Conservation (phyloP, 2,888 invertebrate genomes). For the Hydrotaea diabolus region DNA sequence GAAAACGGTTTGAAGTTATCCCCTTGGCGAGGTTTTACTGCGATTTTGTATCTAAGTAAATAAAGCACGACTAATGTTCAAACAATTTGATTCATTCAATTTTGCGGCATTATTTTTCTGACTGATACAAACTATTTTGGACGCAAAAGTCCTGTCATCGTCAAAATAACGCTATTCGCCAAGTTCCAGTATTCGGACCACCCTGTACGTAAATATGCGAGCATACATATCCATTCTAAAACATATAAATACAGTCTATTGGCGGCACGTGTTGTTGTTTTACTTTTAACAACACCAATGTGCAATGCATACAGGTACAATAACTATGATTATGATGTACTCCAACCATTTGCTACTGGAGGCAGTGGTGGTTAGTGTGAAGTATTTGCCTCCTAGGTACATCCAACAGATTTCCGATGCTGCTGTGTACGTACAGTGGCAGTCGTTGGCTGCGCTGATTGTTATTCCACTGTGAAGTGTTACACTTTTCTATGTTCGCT, state of each 20-base stretch:
- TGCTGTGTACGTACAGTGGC: background rate
- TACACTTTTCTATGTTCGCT: conserved; percentile 49
- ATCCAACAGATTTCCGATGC: background rate
- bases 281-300: background rate
- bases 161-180: too few relatives aligned
- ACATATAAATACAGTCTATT: background rate
- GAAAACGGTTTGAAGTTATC: too few relatives aligned
- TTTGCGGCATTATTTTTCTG: too few relatives aligned
- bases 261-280: conserved; percentile 49
- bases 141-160: too few relatives aligned
- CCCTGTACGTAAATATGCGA: too few relatives aligned
- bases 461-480: conserved; percentile 52
- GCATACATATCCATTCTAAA: background rate
- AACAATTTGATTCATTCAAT: too few relatives aligned
- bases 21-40: too few relatives aligned
- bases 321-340: conserved; percentile 67
- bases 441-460: background rate
- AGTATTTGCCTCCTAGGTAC: conserved; percentile 54
- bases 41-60: too few relatives aligned
- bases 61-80: too few relatives aligned
- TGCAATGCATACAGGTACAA: conserved; percentile 26
- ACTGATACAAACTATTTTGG: too few relatives aligned
- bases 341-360: conserved; percentile 54
- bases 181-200: too few relatives aligned
- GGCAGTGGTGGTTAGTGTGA: conserved; percentile 62